Evolutionary conservation across 2,888 invertebrate genomes (phyloP).

Genomic region (Ephialtes manifestator): DNA sequence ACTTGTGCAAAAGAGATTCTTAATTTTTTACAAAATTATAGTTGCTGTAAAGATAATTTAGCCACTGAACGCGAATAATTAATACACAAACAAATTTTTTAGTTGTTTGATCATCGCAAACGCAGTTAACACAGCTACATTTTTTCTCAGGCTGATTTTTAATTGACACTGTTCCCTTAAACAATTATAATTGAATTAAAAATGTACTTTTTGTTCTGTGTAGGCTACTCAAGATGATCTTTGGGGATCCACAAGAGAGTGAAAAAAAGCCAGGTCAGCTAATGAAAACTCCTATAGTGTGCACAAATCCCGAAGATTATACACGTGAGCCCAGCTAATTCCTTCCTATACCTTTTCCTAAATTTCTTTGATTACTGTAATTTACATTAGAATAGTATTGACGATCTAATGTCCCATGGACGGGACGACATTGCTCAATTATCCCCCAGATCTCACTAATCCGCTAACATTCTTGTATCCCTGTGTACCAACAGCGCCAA

Average conservation of each 20-base stretch:
- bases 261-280: conserved; percentile 79
- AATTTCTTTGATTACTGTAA: conserved; percentile 2
- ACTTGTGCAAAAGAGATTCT: too few relatives aligned
- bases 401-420: conserved; percentile 35
- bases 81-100: too few relatives aligned
- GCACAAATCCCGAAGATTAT: conserved; percentile 78
- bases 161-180: too few relatives aligned
- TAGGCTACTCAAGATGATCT: conserved; percentile 77
- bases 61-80: too few relatives aligned
- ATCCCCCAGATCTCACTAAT: conserved; percentile 36
- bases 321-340: conserved; percentile 79
- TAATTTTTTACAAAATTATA: too few relatives aligned
- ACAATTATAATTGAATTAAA: conserved; percentile 18
- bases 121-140: too few relatives aligned
- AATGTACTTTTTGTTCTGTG: conserved; percentile 35
- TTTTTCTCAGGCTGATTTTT: too few relatives aligned
- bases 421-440: conserved; percentile 24
- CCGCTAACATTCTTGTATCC: conserved; percentile 68
- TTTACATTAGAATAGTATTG: conserved; percentile 9
- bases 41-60: too few relatives aligned
- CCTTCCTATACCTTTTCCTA: conserved; percentile 58
- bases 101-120: too few relatives aligned
- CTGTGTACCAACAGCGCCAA: conserved; percentile 80
- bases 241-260: conserved; percentile 70
- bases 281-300: conserved; percentile 72